These are phyloP conservation scores for Rhynchopsitta pachyrhyncha DNA, from an alignment of 2,113 vertebrate genomes.

Conservation along the genomic window DNA sequence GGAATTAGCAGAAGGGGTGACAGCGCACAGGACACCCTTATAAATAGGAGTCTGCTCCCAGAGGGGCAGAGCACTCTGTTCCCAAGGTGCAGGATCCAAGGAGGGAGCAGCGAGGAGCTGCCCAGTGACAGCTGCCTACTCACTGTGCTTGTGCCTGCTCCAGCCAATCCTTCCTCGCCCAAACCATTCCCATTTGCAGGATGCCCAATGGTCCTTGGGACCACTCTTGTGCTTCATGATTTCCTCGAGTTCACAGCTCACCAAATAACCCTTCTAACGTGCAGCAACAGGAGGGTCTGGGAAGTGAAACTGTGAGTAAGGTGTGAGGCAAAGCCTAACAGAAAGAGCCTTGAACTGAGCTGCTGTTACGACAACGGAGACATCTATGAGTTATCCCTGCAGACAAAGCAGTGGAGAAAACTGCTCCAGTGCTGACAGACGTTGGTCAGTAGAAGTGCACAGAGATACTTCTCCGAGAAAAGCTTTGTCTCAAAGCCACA, in stretches of 20 bases:
- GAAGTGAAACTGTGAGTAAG: not conserved
- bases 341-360: not conserved
- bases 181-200: not conserved
- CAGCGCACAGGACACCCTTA: not conserved
- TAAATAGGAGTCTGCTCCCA: not conserved
- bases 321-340: not conserved
- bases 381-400: conserved; percentile 30
- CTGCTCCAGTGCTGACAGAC: conserved; percentile 65
- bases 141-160: not conserved
- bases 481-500: conserved; percentile 60
- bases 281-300: not conserved
- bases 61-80: not conserved
- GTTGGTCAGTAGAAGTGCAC: conserved; percentile 63
- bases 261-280: not conserved
- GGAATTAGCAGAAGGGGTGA: not conserved
- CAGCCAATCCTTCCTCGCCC: not conserved
- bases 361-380: not conserved
- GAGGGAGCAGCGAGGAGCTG: not conserved
- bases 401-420: conserved; percentile 67
- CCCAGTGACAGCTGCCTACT: not conserved
- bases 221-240: not conserved
- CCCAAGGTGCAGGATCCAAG: not conserved
- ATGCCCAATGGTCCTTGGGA: not conserved
- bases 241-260: not conserved
- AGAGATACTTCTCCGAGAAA: conserved; percentile 55